These are phyloP conservation scores for Mystacornis crossleyi DNA, from an alignment of 2,113 vertebrate species.

Conservation along the genomic window DNA sequence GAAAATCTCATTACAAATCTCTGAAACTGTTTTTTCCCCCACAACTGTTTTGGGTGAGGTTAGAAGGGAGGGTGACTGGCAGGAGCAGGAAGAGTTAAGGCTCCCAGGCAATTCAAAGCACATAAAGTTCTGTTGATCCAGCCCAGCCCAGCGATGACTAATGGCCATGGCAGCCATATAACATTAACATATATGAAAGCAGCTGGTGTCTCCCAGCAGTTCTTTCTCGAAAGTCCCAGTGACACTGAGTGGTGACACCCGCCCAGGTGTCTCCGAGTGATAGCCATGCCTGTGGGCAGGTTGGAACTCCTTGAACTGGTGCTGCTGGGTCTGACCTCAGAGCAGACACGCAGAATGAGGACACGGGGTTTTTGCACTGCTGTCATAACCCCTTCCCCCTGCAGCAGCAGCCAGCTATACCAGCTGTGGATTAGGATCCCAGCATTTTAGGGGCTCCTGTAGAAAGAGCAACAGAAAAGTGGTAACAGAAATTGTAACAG, in stretches of 20 bases:
- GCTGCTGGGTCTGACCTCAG: accelerated
- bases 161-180: not conserved
- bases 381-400: not conserved
- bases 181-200: not conserved
- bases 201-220: not conserved
- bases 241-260: not conserved
- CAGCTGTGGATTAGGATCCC: not conserved
- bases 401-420: not conserved
- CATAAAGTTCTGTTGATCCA: not conserved
- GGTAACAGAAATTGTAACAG: not conserved
- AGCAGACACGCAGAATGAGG: not conserved
- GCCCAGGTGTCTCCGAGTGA: not conserved
- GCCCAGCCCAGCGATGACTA: not conserved
- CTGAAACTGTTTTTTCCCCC: not conserved
- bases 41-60: not conserved
- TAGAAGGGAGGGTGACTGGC: not conserved
- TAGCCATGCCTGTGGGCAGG: not conserved
- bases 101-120: not conserved
- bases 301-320: not conserved
- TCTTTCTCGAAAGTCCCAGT: not conserved
- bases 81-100: not conserved
- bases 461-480: not conserved
- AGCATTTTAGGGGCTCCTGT: not conserved
- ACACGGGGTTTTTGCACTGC: accelerated
- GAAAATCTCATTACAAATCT: not conserved